Conservation (phyloP, 1,140 invertebrate species). For the Trinorchestia longiramus region DNA sequence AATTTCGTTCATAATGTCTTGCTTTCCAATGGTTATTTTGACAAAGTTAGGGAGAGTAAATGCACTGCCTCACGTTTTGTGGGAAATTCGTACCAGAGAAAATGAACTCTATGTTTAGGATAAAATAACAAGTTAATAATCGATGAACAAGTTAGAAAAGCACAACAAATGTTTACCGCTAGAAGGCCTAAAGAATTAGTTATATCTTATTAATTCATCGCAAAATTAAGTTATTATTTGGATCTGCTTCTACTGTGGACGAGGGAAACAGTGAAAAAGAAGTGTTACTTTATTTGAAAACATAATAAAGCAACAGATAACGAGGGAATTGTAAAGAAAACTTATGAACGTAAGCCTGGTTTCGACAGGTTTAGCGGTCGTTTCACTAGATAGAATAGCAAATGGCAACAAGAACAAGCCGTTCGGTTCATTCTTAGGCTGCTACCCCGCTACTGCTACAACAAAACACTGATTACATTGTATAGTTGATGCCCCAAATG, state of each 20-base stretch:
- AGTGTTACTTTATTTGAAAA: neutral
- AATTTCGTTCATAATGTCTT: neutral
- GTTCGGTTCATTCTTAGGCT: too few species aligned
- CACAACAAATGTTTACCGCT: neutral
- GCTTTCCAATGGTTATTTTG: neutral
- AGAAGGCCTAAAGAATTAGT: neutral
- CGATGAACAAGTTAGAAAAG: neutral
- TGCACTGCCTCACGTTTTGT: neutral
- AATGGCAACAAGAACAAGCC: too few species aligned
- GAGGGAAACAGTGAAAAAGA: neutral
- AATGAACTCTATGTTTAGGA: neutral
- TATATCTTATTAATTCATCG: neutral
- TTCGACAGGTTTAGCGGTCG: too few species aligned
- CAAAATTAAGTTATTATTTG: neutral
- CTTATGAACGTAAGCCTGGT: too few species aligned
- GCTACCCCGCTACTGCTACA: too few species aligned
- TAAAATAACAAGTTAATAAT: neutral
- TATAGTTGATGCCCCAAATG: too few species aligned
- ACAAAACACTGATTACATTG: too few species aligned
- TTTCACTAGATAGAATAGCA: too few species aligned
- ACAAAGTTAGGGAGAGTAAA: neutral
- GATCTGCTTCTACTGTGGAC: neutral
- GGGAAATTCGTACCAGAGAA: neutral
- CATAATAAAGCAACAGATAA: too few species aligned
- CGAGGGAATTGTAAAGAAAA: too few species aligned